Evolutionary conservation across 1,140 invertebrate genomes (phyloP).

Genomic region (Dreissena rostriformis): DNA sequence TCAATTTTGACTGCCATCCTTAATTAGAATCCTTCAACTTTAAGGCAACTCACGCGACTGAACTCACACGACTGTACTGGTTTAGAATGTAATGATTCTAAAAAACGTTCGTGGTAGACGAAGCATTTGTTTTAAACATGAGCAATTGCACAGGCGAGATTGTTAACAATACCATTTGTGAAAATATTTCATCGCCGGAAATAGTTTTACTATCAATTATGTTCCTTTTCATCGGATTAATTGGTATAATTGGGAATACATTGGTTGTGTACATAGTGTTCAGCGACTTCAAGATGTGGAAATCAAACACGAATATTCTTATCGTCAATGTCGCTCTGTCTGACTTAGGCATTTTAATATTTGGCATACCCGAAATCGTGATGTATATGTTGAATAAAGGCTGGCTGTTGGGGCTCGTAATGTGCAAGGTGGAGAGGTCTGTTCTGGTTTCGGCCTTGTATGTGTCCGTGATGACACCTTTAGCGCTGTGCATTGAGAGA

Average conservation of each 20-base stretch:
- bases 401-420: constrained; percentile 75
- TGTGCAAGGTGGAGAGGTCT: constrained; percentile 76
- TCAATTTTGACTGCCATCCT: no score
- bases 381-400: constrained; percentile 79
- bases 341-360: constrained; percentile 78
- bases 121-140: no score
- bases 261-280: constrained; percentile 79
- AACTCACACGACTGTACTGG: no score
- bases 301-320: constrained; percentile 79
- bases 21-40: no score
- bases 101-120: no score
- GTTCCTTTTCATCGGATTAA: constrained; percentile 65
- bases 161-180: not conserved
- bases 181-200: constrained; percentile 31
- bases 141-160: no score
- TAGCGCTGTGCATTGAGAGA: constrained; percentile 80
- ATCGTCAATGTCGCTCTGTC: constrained; percentile 80
- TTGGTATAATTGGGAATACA: constrained; percentile 74
- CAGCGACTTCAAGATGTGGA: constrained; percentile 76
- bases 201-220: constrained; percentile 61
- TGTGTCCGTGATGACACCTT: constrained; percentile 78
- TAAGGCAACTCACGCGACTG: no score
- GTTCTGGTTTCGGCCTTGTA: constrained; percentile 77
- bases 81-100: no score
- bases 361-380: constrained; percentile 80